Conservation (phyloP, 2,797 vertebrate species). For the Melanitta fusca region DNA sequence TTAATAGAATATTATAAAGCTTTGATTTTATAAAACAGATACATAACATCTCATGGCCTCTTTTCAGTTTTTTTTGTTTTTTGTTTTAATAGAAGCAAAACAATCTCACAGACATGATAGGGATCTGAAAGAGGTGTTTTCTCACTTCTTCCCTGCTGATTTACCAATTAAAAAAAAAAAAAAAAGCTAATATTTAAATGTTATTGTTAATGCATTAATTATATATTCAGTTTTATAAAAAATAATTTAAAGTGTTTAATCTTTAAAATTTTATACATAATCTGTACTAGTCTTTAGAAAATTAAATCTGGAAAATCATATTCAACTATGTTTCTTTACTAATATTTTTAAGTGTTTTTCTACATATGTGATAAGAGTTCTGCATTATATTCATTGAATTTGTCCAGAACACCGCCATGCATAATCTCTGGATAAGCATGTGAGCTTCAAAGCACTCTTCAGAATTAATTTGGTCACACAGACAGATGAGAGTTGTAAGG, state of each 20-base stretch:
- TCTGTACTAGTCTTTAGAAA: not conserved
- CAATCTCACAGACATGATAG: not conserved
- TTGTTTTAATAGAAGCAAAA: not conserved
- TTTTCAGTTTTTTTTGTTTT: not conserved
- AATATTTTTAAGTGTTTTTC: not conserved
- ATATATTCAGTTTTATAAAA: not conserved
- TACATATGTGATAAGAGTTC: not conserved
- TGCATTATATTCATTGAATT: not conserved
- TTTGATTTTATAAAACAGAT: not conserved
- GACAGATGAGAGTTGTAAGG: not conserved
- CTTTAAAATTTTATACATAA: not conserved
- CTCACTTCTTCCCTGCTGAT: not conserved
- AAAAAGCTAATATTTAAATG: not conserved
- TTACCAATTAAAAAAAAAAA: not conserved
- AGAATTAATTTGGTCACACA: not conserved
- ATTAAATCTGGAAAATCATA: not conserved
- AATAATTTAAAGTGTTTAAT: not conserved
- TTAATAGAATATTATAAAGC: not conserved
- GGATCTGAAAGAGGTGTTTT: not conserved
- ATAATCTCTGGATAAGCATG: not conserved
- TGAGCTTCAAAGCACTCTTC: not conserved
- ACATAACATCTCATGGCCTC: not conserved
- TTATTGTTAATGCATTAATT: not conserved
- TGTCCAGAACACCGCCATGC: not conserved
- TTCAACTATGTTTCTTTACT: not conserved